A percentile compares a stretch with the other conserved stretches of the same genome.
phyloP scores from a whole-genome alignment of 2,888 invertebrate species.

The Mythimna albipuncta region DNA sequence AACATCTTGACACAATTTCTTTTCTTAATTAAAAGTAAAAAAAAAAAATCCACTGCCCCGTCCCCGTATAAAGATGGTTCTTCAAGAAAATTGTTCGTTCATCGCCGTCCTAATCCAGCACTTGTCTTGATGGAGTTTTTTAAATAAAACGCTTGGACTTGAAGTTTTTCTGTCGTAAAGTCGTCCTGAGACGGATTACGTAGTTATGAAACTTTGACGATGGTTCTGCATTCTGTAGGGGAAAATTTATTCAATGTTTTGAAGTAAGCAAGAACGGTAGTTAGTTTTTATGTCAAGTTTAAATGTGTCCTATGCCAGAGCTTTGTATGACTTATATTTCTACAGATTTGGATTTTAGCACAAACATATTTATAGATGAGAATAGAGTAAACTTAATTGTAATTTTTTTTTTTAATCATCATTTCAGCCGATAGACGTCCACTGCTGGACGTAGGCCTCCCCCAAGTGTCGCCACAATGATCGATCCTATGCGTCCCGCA shows the following conservation, averaged over 20 bases:
- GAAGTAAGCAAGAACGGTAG: neutral
- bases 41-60: neutral
- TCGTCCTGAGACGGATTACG: slow-evolving; percentile 38
- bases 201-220: slow-evolving; percentile 20
- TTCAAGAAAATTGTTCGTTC: slow-evolving; percentile 40
- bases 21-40: slow-evolving; percentile 38
- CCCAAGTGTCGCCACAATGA: no score
- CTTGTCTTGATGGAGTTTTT: slow-evolving; percentile 48
- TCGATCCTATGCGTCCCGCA: no score
- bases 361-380: no score
- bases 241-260: slow-evolving; percentile 16
- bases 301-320: no score
- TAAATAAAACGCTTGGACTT: slow-evolving; percentile 46
- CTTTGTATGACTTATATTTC: no score
- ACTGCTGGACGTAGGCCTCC: no score
- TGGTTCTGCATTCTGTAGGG: neutral
- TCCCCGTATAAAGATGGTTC: neutral
- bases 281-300: no score
- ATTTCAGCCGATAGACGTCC: no score
- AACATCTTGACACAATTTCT: neutral
- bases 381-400: no score
- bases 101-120: slow-evolving; percentile 40
- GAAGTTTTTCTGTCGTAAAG: slow-evolving; percentile 37
- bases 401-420: no score
- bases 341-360: no score